Evolutionary conservation across 2,113 vertebrate genomes (phyloP).

Genomic region (Syngnathoides biaculeatus): DNA sequence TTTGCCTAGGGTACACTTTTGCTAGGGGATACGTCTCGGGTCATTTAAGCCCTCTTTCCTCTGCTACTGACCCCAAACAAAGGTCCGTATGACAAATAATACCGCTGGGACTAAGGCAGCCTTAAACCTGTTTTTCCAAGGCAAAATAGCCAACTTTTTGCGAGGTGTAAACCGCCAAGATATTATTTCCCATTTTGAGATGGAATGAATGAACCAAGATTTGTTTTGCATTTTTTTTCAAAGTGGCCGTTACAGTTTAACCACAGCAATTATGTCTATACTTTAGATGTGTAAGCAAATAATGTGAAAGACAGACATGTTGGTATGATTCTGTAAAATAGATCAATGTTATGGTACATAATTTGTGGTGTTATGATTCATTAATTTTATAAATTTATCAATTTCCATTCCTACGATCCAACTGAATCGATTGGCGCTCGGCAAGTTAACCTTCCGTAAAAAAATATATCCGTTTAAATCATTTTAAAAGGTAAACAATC

Average conservation of each 20-base stretch:
- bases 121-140: constrained; percentile 22
- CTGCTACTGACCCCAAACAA: constrained; percentile 33
- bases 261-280: constrained; percentile 14
- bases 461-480: too few relatives aligned
- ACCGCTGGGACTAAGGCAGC: constrained; percentile 47
- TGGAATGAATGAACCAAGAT: constrained; percentile 8
- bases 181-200: constrained; percentile 15
- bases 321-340: not conserved
- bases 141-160: constrained; percentile 14
- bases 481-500: too few relatives aligned
- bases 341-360: too few relatives aligned
- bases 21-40: constrained; percentile 41
- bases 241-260: constrained; percentile 37
- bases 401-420: too few relatives aligned
- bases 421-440: too few relatives aligned
- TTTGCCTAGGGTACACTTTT: constrained; percentile 22
- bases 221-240: constrained; percentile 52
- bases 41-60: constrained; percentile 52
- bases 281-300: constrained; percentile 15
- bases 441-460: too few relatives aligned
- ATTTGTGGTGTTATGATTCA: too few relatives aligned
- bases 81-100: constrained; percentile 47
- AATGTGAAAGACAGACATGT: constrained; percentile 28
- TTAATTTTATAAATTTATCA: too few relatives aligned
- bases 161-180: constrained; percentile 5